Evolutionary conservation across 2,113 vertebrate species (phyloP).

Genomic region (Nycticryphes semicollaris): DNA sequence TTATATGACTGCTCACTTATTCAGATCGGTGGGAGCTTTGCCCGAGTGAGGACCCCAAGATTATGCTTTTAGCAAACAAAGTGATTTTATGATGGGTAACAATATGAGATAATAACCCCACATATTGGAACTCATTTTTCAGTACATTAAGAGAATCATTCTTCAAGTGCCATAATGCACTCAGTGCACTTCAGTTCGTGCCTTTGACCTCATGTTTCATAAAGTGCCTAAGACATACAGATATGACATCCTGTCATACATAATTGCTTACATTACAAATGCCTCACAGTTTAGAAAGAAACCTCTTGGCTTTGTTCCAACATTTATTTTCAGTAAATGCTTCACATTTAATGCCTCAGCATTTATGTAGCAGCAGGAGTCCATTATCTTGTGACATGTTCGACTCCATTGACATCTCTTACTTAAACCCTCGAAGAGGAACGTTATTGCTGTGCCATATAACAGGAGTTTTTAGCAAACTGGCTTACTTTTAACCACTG

Average conservation of each 20-base stretch:
- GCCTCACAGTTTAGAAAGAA: slow-evolving; percentile 22
- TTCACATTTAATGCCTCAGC: slow-evolving; percentile 28
- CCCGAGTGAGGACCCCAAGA: background rate
- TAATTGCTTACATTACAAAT: slow-evolving; percentile 44
- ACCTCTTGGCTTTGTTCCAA: slow-evolving; percentile 18
- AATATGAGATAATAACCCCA: background rate
- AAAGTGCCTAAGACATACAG: slow-evolving; percentile 15
- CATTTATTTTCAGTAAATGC: slow-evolving; percentile 14
- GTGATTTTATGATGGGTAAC: background rate
- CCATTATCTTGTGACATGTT: slow-evolving; percentile 17
- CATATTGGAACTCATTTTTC: background rate
- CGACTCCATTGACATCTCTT: slow-evolving; percentile 5
- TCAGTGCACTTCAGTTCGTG: background rate
- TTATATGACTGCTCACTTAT: background rate
- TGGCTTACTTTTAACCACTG: background rate
- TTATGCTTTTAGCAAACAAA: background rate
- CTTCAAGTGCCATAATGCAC: background rate
- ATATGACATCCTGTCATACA: slow-evolving; percentile 31
- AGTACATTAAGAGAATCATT: background rate
- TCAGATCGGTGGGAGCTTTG: background rate
- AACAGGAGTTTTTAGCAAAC: slow-evolving; percentile 5
- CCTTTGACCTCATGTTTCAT: slow-evolving; percentile 33
- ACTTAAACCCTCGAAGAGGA: background rate
- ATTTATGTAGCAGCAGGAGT: slow-evolving; percentile 23
- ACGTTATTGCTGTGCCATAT: background rate